Evolutionary conservation across 1,140 invertebrate genomes (phyloP).

Genomic region (Portunus trituberculatus): DNA sequence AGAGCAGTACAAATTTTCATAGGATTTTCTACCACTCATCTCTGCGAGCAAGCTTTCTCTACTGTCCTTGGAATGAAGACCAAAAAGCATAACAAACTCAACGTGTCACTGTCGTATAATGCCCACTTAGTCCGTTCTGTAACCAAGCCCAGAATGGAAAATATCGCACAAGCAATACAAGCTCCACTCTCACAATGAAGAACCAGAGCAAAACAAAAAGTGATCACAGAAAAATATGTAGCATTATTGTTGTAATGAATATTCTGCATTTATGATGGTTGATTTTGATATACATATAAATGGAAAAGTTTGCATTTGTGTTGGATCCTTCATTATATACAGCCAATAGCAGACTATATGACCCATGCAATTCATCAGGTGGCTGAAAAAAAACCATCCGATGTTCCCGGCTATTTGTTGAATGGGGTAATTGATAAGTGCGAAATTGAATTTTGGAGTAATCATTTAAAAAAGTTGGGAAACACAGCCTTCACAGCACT

Average conservation of each 20-base stretch:
- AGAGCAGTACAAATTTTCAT: conserved; percentile 41
- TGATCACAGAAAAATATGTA: conserved; percentile 33
- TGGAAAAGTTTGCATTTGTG: conserved; percentile 51
- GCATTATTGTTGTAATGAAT: conserved; percentile 44
- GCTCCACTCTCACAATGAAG: conserved; percentile 48
- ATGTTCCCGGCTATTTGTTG: conserved; percentile 6
- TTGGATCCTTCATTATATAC: conserved; percentile 34
- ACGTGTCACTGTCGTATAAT: conserved; percentile 45
- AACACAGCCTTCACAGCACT: conserved; percentile 32
- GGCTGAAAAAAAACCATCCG: not conserved
- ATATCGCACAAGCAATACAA: conserved; percentile 35
- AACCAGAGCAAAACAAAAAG: conserved; percentile 44
- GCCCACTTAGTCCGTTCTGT: conserved; percentile 45
- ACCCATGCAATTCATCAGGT: no score
- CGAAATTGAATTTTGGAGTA: conserved; percentile 28
- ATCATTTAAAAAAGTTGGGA: conserved; percentile 58
- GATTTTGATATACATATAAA: conserved; percentile 33
- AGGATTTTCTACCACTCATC: conserved; percentile 50
- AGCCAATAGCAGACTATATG: conserved; percentile 23
- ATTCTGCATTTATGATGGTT: conserved; percentile 51
- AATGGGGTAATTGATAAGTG: conserved; percentile 44
- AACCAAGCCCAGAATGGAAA: conserved; percentile 54
- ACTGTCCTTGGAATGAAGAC: conserved; percentile 58
- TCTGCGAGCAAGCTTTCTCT: conserved; percentile 56
- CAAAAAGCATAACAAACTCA: conserved; percentile 38